A percentile compares a stretch with the other conserved stretches of the same genome.
These are phyloP conservation scores for Holothuria leucospilota DNA, from an alignment of 53 echinoderm and acorn worm species.

Conservation along the genomic window DNA sequence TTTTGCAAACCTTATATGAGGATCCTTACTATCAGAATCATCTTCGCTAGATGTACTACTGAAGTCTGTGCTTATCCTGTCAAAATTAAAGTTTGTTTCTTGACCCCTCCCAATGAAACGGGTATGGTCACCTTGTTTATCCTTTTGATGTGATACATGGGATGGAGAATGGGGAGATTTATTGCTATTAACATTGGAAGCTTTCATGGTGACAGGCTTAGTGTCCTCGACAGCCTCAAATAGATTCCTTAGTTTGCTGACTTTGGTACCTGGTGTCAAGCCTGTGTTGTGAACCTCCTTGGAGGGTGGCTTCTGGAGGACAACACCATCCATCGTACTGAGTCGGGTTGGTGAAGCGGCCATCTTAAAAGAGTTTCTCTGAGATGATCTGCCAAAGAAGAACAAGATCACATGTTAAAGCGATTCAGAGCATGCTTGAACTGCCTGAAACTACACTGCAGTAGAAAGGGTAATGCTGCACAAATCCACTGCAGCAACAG, in stretches of 20 bases:
- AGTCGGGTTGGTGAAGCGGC: constrained; percentile 43
- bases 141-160: neutral
- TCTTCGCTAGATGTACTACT: constrained; percentile 49
- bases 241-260: constrained; percentile 75
- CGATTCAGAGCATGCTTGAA: too few species aligned
- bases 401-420: too few species aligned
- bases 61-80: constrained; percentile 42
- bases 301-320: constrained; percentile 29
- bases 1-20: constrained; percentile 34
- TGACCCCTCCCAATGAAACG: neutral
- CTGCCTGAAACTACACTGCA: too few species aligned
- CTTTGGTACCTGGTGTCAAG: constrained; percentile 68
- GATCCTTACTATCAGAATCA: constrained; percentile 43
- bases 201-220: constrained; percentile 7
- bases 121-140: neutral
- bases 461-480: too few species aligned
- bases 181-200: constrained; percentile 40
- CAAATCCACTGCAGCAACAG: too few species aligned
- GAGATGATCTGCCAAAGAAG: constrained; percentile 15
- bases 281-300: constrained; percentile 62
- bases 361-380: constrained; percentile 38
- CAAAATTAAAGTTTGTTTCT: constrained; percentile 43
- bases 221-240: constrained; percentile 62
- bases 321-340: constrained; percentile 2
- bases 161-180: neutral